phyloP scores from a whole-genome alignment of 2,113 vertebrate species.

The Embiotoca jacksoni region DNA sequence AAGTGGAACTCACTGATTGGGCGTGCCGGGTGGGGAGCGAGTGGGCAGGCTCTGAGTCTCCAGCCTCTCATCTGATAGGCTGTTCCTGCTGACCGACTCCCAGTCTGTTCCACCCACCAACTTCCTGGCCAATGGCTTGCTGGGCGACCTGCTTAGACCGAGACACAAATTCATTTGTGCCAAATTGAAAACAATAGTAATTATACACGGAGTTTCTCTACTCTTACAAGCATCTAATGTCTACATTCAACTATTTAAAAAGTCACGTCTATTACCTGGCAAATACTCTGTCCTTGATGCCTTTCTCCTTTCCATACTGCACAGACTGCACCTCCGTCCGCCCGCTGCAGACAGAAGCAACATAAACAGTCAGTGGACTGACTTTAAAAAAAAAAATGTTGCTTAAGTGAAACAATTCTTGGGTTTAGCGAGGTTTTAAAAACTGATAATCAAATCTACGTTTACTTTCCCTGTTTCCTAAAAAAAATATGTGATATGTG shows the following conservation, averaged over 20 bases:
- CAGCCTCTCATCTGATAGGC: conserved; percentile 93
- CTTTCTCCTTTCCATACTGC: conserved; percentile 99
- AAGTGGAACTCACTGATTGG: conserved; percentile 91
- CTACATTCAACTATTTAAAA: background rate
- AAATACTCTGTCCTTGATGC: conserved; percentile 96
- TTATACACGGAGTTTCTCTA: background rate
- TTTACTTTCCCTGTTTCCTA: background rate
- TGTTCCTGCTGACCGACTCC: conserved; percentile 96
- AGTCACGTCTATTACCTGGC: conserved; percentile 88
- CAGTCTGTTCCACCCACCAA: conserved; percentile 92
- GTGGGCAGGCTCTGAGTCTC: conserved; percentile 98
- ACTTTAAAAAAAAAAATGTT: background rate
- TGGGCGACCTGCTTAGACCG: conserved; percentile 89
- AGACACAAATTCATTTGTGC: background rate
- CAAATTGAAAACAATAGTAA: background rate
- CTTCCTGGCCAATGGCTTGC: conserved; percentile 94
- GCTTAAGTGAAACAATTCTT: background rate
- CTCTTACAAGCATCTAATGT: background rate
- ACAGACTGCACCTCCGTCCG: conserved; percentile 98
- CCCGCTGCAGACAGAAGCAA: conserved; percentile 85
- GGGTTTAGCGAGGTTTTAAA: background rate
- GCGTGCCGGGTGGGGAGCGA: conserved; percentile 96
- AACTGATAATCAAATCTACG: too few species aligned
- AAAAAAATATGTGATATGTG: background rate
- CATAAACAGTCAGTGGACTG: conserved; percentile 39